A percentile compares a stretch with the other conserved stretches of the same genome.
These are phyloP conservation scores for Sebastes melanostomus DNA, from an alignment of 2,797 vertebrate species.

Conservation along the genomic window DNA sequence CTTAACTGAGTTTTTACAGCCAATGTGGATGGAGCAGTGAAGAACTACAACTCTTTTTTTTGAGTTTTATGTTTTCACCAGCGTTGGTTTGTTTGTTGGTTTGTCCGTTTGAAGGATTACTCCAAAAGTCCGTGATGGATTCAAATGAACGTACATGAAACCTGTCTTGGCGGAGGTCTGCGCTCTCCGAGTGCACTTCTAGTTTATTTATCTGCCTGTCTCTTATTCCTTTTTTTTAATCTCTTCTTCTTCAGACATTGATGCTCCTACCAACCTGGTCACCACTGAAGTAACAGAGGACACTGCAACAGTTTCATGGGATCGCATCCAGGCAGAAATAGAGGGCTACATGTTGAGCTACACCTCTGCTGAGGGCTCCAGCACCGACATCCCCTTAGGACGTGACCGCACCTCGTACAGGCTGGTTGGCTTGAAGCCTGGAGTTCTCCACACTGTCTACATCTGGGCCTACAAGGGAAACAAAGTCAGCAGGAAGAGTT, in stretches of 20 bases:
- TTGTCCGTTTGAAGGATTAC: too few species aligned
- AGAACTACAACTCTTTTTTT: not conserved
- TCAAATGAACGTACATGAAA: too few species aligned
- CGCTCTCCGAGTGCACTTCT: too few species aligned
- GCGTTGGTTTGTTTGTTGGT: too few species aligned
- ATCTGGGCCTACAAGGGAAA: constrained; percentile 85
- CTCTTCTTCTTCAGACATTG: constrained; percentile 74
- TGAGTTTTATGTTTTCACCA: too few species aligned
- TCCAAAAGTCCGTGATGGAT: too few species aligned
- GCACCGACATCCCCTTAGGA: constrained; percentile 75
- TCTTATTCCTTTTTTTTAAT: not conserved
- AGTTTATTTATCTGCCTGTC: not conserved
- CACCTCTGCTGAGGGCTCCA: constrained; percentile 75
- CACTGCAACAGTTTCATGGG: constrained; percentile 82
- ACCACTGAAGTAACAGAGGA: constrained; percentile 74
- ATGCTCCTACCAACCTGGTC: constrained; percentile 78
- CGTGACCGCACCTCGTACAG: constrained; percentile 76
- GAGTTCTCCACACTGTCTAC: constrained; percentile 78
- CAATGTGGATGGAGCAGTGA: not conserved
- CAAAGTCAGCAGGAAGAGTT: constrained; percentile 78
- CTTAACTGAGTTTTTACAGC: not conserved
- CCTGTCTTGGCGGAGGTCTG: too few species aligned
- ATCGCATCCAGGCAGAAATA: constrained; percentile 75
- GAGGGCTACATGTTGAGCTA: constrained; percentile 87
- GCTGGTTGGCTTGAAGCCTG: constrained; percentile 83